These are phyloP conservation scores for Maniola jurtina DNA, from an alignment of 1,140 invertebrate genomes.

Conservation along the genomic window DNA sequence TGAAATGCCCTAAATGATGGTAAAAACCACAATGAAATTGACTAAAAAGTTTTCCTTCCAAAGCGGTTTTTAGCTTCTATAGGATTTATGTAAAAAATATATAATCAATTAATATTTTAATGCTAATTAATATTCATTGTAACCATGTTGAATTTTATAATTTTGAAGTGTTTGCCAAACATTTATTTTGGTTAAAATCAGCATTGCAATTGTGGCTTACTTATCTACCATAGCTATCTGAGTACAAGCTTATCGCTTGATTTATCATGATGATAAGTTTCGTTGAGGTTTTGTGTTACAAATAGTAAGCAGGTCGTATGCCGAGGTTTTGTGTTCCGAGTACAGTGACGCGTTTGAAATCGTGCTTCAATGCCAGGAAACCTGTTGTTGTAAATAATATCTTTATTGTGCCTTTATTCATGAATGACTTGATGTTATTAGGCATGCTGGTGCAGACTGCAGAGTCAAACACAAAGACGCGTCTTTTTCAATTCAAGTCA, in stretches of 20 bases:
- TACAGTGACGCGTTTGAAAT: slow-evolving; percentile 8
- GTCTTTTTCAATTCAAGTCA: too few species aligned
- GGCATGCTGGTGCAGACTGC: background rate
- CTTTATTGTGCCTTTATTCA: background rate
- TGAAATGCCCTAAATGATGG: too few species aligned
- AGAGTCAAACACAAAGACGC: background rate
- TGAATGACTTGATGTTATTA: slow-evolving; percentile 41
- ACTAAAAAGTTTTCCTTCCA: too few species aligned
- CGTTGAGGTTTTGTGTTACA: slow-evolving; percentile 50
- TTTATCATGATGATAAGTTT: slow-evolving; percentile 33
- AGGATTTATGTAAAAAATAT: too few species aligned
- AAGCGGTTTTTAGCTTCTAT: too few species aligned
- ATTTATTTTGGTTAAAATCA: background rate
- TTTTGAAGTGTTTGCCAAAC: background rate
- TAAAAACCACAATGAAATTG: too few species aligned
- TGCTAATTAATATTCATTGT: too few species aligned
- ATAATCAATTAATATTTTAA: too few species aligned
- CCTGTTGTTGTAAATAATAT: background rate
- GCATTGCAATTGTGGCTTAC: background rate
- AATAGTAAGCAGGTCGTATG: slow-evolving; percentile 15
- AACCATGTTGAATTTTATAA: background rate
- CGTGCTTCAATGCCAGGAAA: slow-evolving; percentile 11
- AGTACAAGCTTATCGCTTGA: background rate
- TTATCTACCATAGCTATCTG: background rate
- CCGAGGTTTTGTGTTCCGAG: slow-evolving; percentile 60